Conservation (phyloP, 2,888 invertebrate species). For the Tachystola acroxantha region DNA sequence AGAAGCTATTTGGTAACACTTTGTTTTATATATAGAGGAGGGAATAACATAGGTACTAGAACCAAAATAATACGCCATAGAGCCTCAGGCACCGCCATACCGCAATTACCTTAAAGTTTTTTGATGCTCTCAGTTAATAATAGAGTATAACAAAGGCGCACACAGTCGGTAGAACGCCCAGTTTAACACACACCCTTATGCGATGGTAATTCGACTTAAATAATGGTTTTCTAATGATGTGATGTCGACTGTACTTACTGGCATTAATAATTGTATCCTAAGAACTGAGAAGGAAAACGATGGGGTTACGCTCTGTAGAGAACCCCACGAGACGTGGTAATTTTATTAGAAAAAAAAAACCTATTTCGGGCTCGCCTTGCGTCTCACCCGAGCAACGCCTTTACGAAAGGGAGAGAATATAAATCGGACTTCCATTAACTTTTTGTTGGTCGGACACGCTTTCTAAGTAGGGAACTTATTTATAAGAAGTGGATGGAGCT, state of each 20-base stretch:
- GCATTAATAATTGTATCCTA: slow-evolving; percentile 64
- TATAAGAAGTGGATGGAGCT: slow-evolving; percentile 12
- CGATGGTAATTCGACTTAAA: too few relatives aligned
- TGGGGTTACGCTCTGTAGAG: slow-evolving; percentile 58
- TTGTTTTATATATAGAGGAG: too few relatives aligned
- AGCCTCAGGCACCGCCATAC: slow-evolving; percentile 22
- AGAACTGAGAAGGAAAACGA: slow-evolving; percentile 62
- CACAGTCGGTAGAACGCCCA: too few relatives aligned
- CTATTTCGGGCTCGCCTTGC: slow-evolving; percentile 14
- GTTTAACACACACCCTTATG: too few relatives aligned
- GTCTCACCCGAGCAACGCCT: slow-evolving; percentile 29
- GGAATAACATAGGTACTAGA: too few relatives aligned
- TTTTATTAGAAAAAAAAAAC: slow-evolving; percentile 40
- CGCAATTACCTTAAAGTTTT: slow-evolving; percentile 47
- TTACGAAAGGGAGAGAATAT: slow-evolving; percentile 32
- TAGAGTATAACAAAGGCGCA: slow-evolving; percentile 19
- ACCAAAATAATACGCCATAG: not conserved
- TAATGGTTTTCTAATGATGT: too few relatives aligned
- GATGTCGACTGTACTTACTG: slow-evolving; percentile 23
- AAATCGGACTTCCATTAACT: slow-evolving; percentile 51
- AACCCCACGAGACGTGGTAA: slow-evolving; percentile 55
- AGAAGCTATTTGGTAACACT: too few relatives aligned
- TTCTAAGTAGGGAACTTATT: slow-evolving; percentile 21
- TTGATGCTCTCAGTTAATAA: slow-evolving; percentile 40
- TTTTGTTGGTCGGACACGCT: slow-evolving; percentile 48